Evolutionary conservation across 2,888 invertebrate species (phyloP).

Genomic region (Erebia aethiops): DNA sequence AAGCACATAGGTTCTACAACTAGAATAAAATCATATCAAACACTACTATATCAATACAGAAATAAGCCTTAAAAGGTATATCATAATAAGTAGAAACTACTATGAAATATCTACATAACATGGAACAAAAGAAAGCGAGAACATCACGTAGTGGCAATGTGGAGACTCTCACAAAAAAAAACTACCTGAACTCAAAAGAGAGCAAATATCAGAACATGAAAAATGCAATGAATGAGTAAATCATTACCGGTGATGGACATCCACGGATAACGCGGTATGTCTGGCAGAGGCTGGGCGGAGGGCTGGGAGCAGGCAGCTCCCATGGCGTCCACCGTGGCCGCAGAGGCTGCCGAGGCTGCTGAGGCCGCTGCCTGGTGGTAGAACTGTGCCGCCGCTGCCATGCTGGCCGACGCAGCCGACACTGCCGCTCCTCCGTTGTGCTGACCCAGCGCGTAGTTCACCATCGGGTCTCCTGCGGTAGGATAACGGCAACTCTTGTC

Average conservation of each 20-base stretch:
- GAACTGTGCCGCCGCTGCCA: slow-evolving; percentile 91
- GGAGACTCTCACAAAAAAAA: neutral
- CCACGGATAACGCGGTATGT: slow-evolving; percentile 97
- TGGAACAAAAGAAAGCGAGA: no score
- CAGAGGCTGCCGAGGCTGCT: slow-evolving; percentile 89
- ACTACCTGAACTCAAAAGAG: neutral
- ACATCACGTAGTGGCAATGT: neutral
- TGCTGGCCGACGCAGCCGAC: slow-evolving; percentile 85
- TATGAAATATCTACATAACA: no score
- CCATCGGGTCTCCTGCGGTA: slow-evolving; percentile 89
- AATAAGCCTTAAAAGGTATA: no score
- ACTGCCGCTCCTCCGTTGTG: slow-evolving; percentile 88
- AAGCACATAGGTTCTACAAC: no score
- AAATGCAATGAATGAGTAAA: slow-evolving; percentile 66
- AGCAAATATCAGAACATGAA: neutral
- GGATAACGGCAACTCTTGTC: slow-evolving; percentile 93
- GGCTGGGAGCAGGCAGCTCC: slow-evolving; percentile 91
- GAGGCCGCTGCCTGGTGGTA: slow-evolving; percentile 93
- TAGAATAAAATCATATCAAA: no score
- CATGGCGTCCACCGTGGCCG: slow-evolving; percentile 91
- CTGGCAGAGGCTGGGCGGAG: slow-evolving; percentile 93
- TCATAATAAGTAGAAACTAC: no score
- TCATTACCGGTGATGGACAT: slow-evolving; percentile 97
- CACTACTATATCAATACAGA: no score
- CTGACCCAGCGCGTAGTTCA: slow-evolving; percentile 90